Evolutionary conservation across 2,888 invertebrate genomes (phyloP).

Genomic region (Empis livida): DNA sequence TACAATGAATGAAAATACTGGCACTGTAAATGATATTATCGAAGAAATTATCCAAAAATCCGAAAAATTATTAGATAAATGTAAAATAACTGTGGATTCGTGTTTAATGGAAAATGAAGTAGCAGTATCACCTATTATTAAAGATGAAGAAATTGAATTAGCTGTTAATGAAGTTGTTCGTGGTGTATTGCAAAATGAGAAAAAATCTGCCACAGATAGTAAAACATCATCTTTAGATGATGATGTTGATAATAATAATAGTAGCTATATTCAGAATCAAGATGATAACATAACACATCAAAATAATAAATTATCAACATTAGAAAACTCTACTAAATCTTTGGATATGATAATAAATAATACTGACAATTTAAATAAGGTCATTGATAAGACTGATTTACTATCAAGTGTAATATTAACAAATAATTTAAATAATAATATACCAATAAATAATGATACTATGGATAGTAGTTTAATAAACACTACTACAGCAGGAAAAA

Average conservation of each 20-base stretch:
- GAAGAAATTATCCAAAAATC: slow-evolving; percentile 40
- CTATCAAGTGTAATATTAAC: slow-evolving; percentile 21
- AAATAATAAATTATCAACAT: not conserved
- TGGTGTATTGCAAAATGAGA: slow-evolving; percentile 36
- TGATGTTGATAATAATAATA: slow-evolving; percentile 7
- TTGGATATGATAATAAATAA: slow-evolving; percentile 5
- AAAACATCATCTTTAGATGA: slow-evolving; percentile 6
- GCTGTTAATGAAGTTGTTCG: slow-evolving; percentile 41
- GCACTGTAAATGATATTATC: slow-evolving; percentile 40
- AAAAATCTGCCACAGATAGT: slow-evolving; percentile 20
- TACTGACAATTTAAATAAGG: slow-evolving; percentile 10
- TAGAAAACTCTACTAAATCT: slow-evolving; percentile 12
- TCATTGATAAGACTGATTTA: slow-evolving; percentile 33
- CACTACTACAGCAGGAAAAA: slow-evolving; percentile 8
- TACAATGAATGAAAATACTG: slow-evolving; percentile 21
- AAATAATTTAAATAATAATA: slow-evolving; percentile 12
- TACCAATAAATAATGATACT: slow-evolving; percentile 19
- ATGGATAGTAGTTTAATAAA: slow-evolving; percentile 19
- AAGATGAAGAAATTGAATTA: slow-evolving; percentile 41
- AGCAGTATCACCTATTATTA: slow-evolving; percentile 35
- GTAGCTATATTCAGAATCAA: not conserved
- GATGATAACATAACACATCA: not conserved
- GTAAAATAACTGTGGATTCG: slow-evolving; percentile 29
- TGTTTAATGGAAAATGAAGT: slow-evolving; percentile 20
- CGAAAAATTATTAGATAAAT: slow-evolving; percentile 38